Evolutionary conservation across 2,888 invertebrate species (phyloP).

Genomic region (Arenicola marina): DNA sequence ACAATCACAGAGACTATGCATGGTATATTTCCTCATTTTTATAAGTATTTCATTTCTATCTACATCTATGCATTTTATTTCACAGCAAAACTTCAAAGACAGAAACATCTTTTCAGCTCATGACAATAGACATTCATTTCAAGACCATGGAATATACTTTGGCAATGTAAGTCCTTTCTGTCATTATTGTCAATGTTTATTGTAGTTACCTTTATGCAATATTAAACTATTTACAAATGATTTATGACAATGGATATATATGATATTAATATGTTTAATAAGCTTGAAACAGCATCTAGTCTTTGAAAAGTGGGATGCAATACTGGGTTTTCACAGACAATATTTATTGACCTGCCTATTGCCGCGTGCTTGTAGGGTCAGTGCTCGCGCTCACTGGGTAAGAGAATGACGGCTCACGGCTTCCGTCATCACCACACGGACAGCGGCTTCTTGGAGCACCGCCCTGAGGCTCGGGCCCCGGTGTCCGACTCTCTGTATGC

Average conservation of each 20-base stretch:
- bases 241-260: no score
- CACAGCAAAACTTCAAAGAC: constrained; percentile 41
- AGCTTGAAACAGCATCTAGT: no score
- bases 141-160: constrained; percentile 53
- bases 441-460: constrained; percentile 43
- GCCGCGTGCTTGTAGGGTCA: constrained; percentile 35
- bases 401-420: constrained; percentile 35
- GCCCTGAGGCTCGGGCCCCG: constrained; percentile 27
- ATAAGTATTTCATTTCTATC: no score
- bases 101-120: constrained; percentile 51
- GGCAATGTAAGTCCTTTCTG: constrained; percentile 58
- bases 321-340: background rate
- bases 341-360: background rate
- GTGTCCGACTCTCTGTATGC: constrained; percentile 44
- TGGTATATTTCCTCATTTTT: no score
- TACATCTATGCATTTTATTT: no score
- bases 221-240: no score
- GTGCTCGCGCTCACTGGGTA: constrained; percentile 40
- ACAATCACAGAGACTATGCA: no score
- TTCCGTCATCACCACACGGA: constrained; percentile 45
- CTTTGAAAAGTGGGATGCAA: no score
- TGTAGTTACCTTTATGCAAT: no score
- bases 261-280: no score
- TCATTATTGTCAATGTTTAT: no score
- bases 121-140: constrained; percentile 54